Percentiles rank a stretch among this genome's conserved stretches.
These are phyloP conservation scores for Neodiprion virginianus DNA, from an alignment of 1,140 invertebrate species.

Conservation along the genomic window DNA sequence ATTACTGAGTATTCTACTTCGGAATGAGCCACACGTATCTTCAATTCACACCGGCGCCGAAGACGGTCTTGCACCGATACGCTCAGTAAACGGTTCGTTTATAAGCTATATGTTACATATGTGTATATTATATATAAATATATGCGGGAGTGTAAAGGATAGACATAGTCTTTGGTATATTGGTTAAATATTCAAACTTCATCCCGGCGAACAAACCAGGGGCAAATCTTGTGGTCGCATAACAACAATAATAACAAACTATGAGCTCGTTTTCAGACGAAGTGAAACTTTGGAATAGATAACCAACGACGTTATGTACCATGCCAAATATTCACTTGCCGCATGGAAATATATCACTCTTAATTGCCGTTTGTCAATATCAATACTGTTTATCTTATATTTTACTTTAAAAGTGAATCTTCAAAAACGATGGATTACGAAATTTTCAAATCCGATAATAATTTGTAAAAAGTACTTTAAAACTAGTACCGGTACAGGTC, in stretches of 20 bases:
- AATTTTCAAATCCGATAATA: too few species aligned
- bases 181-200: neutral
- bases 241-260: constrained; percentile 3
- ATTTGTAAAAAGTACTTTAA: too few species aligned
- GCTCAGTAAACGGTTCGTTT: too few species aligned
- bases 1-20: neutral
- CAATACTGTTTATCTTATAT: too few species aligned
- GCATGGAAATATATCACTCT: neutral
- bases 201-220: neutral
- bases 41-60: neutral
- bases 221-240: neutral
- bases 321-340: constrained; percentile 1
- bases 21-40: neutral
- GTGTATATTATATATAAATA: too few species aligned
- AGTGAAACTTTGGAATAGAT: neutral
- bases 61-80: too few species aligned
- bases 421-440: too few species aligned
- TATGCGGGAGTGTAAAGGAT: neutral
- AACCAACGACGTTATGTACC: neutral
- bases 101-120: too few species aligned
- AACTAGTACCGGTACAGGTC: too few species aligned
- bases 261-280: neutral
- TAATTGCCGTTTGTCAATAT: too few species aligned
- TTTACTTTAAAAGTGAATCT: too few species aligned
- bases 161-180: neutral